Percentiles rank a stretch among this genome's conserved stretches.
These are phyloP conservation scores for Actenoides lindsayi DNA, from an alignment of 2,113 vertebrate species.

Conservation along the genomic window DNA sequence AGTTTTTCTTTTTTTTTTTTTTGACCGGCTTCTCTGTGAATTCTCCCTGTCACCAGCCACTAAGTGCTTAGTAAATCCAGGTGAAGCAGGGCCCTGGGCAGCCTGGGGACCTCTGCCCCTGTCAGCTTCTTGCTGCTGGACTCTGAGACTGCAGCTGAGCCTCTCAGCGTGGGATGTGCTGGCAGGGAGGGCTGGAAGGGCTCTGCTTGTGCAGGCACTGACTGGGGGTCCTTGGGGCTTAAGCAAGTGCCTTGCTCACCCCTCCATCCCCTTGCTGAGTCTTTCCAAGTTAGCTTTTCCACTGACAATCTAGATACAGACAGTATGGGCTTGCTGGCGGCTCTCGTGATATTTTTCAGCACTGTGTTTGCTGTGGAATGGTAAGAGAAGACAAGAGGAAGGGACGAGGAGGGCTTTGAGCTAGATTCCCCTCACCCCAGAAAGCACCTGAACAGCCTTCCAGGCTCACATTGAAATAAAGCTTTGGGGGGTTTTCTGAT, in stretches of 20 bases:
- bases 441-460: not conserved
- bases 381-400: not conserved
- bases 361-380: not conserved
- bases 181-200: not conserved
- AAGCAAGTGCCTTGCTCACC: not conserved
- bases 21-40: not conserved
- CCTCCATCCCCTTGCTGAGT: not conserved
- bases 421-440: not conserved
- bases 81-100: not conserved
- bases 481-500: not conserved
- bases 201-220: not conserved
- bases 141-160: not conserved
- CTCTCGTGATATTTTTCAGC: not conserved
- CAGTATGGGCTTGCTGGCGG: fast-evolving
- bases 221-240: fast-evolving
- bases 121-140: not conserved
- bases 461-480: not conserved
- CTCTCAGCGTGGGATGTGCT: not conserved
- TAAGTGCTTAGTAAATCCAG: not conserved
- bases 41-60: not conserved
- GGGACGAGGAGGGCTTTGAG: not conserved
- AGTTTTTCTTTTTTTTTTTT: not conserved
- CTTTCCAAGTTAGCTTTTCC: not conserved
- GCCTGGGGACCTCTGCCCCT: not conserved
- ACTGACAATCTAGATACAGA: fast-evolving